phyloP scores from a whole-genome alignment of 2,113 vertebrate species.

The Mobula birostris region DNA sequence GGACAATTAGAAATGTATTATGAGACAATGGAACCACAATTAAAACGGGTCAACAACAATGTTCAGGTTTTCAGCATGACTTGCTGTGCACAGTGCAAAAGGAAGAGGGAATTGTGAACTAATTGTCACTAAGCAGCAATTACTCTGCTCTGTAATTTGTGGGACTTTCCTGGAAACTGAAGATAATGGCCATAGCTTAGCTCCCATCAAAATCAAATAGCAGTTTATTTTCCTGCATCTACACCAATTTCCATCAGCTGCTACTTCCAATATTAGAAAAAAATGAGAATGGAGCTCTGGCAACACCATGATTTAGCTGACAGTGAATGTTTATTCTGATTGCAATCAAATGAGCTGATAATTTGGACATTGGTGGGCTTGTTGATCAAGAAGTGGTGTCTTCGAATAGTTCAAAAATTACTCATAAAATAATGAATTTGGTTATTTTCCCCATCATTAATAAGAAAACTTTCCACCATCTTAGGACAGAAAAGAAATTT shows the following conservation, averaged over 20 bases:
- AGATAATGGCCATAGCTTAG: background rate
- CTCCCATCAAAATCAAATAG: too few species aligned
- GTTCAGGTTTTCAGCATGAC: background rate
- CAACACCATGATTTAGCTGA: background rate
- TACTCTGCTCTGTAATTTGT: too few species aligned
- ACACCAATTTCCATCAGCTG: background rate
- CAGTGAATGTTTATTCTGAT: background rate
- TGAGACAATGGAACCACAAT: background rate
- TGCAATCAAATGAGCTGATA: conserved; percentile 3
- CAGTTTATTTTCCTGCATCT: background rate
- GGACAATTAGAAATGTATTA: background rate
- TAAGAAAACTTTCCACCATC: background rate
- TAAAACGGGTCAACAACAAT: background rate
- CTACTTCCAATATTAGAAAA: background rate
- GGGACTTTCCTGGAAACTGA: background rate
- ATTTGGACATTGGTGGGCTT: background rate
- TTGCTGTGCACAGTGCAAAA: background rate
- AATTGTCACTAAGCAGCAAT: background rate
- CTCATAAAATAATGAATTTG: background rate
- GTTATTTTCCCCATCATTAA: background rate
- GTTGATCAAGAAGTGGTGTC: background rate
- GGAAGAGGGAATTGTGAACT: background rate
- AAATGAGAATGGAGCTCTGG: background rate
- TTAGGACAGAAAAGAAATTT: background rate
- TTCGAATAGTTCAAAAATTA: background rate